Base-by-base conservation (phyloP, 2,888 invertebrate genomes). In the Taphrorychus bicolor region DNA sequence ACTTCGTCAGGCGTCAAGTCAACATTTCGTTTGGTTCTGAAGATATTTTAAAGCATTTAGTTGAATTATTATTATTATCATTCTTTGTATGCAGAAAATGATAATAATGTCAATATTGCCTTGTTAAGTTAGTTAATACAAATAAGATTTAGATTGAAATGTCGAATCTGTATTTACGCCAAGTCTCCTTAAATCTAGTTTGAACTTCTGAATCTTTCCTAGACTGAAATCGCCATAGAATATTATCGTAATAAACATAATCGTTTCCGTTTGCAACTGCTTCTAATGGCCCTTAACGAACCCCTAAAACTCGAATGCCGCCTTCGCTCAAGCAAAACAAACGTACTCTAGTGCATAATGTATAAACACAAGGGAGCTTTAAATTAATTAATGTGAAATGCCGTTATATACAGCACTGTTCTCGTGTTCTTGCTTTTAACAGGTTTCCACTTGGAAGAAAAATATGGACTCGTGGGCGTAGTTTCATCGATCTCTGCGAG, bases 1-100 rank as follows among this genome's bases (percentile, higher is more conserved):
- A 88, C 85, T 74, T 88, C 88, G 73, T 88, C 87, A 0, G 87
- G 87, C 71, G 86, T 87, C 48, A 88, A 81, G 41, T 87, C 87
- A 40, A 87, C 85, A 74, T 88, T 87, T 66, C 88, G 82, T 78
- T 88, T 88, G 73, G 85, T 84, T 59, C 88, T 84, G 24, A n/a
- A n/a, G n/a, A n/a, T n/a, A n/a, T n/a, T n/a, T n/a, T n/a, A n/a
- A 2, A 32, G 32, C 11, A 11, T 32, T 32, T 32, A 9, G 32
- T 3, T 32, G 3, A 32, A 32, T 3, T 32, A 32, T 7, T 32
- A 32, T 32, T n/a, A n/a, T n/a, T n/a, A n/a, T n/a, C n/a, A 11
- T 32, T 32, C 1, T 3, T 32, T 3, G 32, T n/a, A n/a, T n/a
- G n/a, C n/a, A n/a, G n/a, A n/a, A n/a, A n/a, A n/a, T n/a, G n/a